Percentiles rank a stretch among this genome's conserved stretches.
phyloP scores from a whole-genome alignment of 1,140 invertebrate genomes.

The Zaprionus inermis region DNA sequence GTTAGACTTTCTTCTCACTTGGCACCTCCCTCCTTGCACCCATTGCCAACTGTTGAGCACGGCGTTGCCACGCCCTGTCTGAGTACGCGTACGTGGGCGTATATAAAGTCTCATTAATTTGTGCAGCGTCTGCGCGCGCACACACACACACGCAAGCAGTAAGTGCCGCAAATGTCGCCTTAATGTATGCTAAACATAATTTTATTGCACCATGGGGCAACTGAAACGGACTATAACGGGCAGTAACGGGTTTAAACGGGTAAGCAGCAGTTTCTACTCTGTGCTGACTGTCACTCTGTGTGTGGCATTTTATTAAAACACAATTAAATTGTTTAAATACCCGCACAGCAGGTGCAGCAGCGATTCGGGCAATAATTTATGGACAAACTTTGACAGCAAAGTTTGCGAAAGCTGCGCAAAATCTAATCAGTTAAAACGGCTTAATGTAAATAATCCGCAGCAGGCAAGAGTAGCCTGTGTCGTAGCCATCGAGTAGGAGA shows the following conservation, averaged over 20 bases:
- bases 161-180: slow-evolving; percentile 56
- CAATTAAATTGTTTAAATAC: slow-evolving; percentile 54
- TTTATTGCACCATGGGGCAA: slow-evolving; percentile 41
- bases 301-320: slow-evolving; percentile 45
- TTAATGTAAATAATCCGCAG: slow-evolving; percentile 39
- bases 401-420: slow-evolving; percentile 26
- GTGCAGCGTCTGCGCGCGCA: slow-evolving; percentile 69
- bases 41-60: neutral
- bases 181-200: slow-evolving; percentile 54
- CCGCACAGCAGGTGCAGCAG: slow-evolving; percentile 35
- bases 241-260: too few species aligned
- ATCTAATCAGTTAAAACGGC: slow-evolving; percentile 43
- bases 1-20: neutral
- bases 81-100: slow-evolving; percentile 44
- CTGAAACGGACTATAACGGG: neutral
- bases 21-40: neutral
- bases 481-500: neutral
- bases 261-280: neutral
- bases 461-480: neutral
- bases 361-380: slow-evolving; percentile 44
- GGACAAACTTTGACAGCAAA: slow-evolving; percentile 43
- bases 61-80: slow-evolving; percentile 17
- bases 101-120: slow-evolving; percentile 80
- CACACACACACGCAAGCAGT: slow-evolving; percentile 28
- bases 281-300: slow-evolving; percentile 3